Evolutionary conservation across 2,888 invertebrate genomes (phyloP).

Genomic region (Lutraria lutraria): DNA sequence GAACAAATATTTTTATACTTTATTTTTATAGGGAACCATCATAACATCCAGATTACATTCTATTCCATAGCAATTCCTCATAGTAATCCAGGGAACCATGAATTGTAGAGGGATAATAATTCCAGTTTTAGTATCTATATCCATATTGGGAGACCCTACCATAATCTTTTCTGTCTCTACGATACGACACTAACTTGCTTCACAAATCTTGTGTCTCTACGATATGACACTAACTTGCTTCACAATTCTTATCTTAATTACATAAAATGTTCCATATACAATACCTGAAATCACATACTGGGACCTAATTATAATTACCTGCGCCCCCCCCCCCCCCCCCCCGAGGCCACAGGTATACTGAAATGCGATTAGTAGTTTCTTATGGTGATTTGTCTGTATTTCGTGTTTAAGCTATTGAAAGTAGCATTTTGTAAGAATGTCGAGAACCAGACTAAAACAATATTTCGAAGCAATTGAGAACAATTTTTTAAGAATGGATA

Average conservation of each 20-base stretch:
- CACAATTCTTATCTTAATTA: neutral
- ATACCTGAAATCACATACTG: too few species aligned
- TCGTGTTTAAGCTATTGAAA: too few species aligned
- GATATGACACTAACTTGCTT: neutral
- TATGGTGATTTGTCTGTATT: too few species aligned
- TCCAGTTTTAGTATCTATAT: neutral
- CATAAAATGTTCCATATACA: too few species aligned
- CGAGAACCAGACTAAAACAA: too few species aligned
- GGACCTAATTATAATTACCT: too few species aligned
- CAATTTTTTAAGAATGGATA: too few species aligned
- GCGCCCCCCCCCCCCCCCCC: too few species aligned
- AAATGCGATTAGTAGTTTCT: too few species aligned
- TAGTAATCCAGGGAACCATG: constrained; percentile 6
- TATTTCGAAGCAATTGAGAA: too few species aligned
- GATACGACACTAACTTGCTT: neutral
- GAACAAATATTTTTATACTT: neutral
- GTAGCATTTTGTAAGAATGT: too few species aligned
- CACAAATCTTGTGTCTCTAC: neutral
- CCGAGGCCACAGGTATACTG: too few species aligned
- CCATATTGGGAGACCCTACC: neutral
- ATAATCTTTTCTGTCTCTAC: neutral
- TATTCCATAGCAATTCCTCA: neutral
- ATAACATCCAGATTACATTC: neutral
- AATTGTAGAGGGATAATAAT: neutral
- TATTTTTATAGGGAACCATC: constrained; percentile 3